Conservation (phyloP, 2,113 vertebrate genomes). For the Ammodytes marinus region DNA sequence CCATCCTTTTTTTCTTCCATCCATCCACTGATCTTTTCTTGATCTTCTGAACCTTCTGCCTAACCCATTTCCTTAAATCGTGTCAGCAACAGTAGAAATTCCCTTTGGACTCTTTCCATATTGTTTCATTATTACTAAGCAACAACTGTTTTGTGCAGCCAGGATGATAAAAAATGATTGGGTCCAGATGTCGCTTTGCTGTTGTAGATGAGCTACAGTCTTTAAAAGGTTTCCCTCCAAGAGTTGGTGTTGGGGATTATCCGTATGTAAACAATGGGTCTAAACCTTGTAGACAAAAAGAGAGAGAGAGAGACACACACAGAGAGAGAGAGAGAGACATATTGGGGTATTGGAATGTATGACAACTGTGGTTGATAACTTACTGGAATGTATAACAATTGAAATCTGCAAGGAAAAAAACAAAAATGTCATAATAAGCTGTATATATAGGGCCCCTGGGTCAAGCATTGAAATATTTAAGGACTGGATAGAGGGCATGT, state of each 20-base stretch:
- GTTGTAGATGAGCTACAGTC: slow-evolving; percentile 47
- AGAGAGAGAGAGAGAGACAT: neutral
- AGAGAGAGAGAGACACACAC: too few relatives aligned
- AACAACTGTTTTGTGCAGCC: slow-evolving; percentile 13
- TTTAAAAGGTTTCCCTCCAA: slow-evolving; percentile 40
- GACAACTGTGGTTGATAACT: too few relatives aligned
- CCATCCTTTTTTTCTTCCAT: slow-evolving; percentile 30
- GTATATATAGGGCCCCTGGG: too few relatives aligned
- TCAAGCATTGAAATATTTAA: too few relatives aligned
- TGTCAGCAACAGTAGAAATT: slow-evolving; percentile 5
- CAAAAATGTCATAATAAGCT: too few relatives aligned
- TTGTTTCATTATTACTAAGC: slow-evolving; percentile 23
- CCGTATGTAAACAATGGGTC: slow-evolving; percentile 60
- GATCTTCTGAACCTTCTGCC: neutral
- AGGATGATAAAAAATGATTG: slow-evolving; percentile 39
- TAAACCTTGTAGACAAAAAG: slow-evolving; percentile 37
- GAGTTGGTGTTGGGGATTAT: slow-evolving; percentile 59
- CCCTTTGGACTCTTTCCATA: slow-evolving; percentile 2
- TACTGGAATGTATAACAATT: too few relatives aligned
- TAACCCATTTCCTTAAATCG: slow-evolving; percentile 19
- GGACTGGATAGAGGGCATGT: too few relatives aligned
- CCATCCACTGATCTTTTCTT: slow-evolving; percentile 20
- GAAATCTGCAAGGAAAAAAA: too few relatives aligned
- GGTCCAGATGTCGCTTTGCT: slow-evolving; percentile 43
- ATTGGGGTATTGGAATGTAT: too few relatives aligned